Percentiles rank a stretch among this genome's conserved stretches.
Conservation (phyloP, 2,888 invertebrate genomes). For the Aphodius granarius region DNA sequence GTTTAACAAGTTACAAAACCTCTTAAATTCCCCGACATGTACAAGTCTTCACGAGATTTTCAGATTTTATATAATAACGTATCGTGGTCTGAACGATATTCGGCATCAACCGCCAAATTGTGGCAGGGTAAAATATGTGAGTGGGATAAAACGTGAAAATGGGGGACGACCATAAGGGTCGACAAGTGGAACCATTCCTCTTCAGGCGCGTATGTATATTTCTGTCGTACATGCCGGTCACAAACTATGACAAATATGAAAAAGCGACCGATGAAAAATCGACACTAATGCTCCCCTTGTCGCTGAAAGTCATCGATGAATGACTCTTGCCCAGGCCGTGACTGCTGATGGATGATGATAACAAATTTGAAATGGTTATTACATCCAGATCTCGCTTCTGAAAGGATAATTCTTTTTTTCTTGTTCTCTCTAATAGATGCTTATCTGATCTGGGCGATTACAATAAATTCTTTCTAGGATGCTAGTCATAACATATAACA, state of each 20-base stretch:
- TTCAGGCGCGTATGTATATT: conserved; percentile 1
- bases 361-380: not conserved
- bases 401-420: not conserved
- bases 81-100: conserved; percentile 7
- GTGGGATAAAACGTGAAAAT: conserved; percentile 29
- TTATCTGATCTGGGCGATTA: too few relatives aligned
- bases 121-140: conserved; percentile 15
- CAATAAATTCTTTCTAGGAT: too few relatives aligned
- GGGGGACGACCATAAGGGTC: conserved; percentile 28
- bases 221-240: conserved; percentile 36
- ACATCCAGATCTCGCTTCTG: not conserved
- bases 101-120: conserved; percentile 8
- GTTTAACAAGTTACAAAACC: not conserved
- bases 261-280: conserved; percentile 37
- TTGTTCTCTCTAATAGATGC: too few relatives aligned
- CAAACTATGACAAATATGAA: conserved; percentile 43
- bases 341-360: not conserved
- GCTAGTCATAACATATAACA: too few relatives aligned
- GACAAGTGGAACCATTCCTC: not conserved
- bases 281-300: conserved; percentile 38
- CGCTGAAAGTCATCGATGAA: conserved; percentile 37
- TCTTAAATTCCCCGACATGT: not conserved
- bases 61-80: conserved; percentile 5
- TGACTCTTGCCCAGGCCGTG: conserved; percentile 29
- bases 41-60: not conserved